Base-by-base conservation (phyloP, 2,797 vertebrate species). In the Spea hammondii region DNA sequence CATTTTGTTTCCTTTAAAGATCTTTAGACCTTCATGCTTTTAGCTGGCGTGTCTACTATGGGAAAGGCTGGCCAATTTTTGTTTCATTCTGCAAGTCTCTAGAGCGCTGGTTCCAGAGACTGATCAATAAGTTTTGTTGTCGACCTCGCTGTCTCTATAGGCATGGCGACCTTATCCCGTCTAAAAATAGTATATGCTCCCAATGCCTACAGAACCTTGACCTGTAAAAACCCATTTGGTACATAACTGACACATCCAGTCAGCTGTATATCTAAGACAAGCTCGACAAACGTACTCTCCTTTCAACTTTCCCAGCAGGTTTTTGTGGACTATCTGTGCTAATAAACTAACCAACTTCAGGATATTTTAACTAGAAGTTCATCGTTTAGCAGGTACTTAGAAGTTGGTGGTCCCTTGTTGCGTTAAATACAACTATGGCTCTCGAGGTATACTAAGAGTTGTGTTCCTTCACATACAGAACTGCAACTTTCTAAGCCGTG, bases 111-210 rank as follows among this genome's bases (percentile, higher is more conserved):
- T 90, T 93, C 87, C 90, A 90, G 88, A 91, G 89, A 79, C 89
- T 93, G 92, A 93, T 93, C 92, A 92, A 93, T 93, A 93, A 90
- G 91, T 91, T 93, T 93, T 91, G 92, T 91, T 92, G 92, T 92
- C 90, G 89, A 91, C 89, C 89, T 92, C 87, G 88, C 88, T 90
- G 91, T 92, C 91, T 93, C 89, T 91, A 92, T 92, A 93, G 93
- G 91, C 91, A 85, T 75, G 71, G 85, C 91, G 91, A 93, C 92
- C 91, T 92, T 93, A 91, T 92, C 88, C 87, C 45, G 11, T 86
- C 90, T 93, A 93, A 93, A 93, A 93, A 93, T 93, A 93, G 92
- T 83, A 49, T 90, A 89, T 90, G 90, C 90, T 92, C 88, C 90
- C 85, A 88, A 89, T 87, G 89, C 87, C 88, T 89, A 87, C 84